Evolutionary conservation across 2,797 vertebrate species (phyloP), one percentile per base, ranked within the genome.

Genomic region (Naso thynnoides): DNA sequence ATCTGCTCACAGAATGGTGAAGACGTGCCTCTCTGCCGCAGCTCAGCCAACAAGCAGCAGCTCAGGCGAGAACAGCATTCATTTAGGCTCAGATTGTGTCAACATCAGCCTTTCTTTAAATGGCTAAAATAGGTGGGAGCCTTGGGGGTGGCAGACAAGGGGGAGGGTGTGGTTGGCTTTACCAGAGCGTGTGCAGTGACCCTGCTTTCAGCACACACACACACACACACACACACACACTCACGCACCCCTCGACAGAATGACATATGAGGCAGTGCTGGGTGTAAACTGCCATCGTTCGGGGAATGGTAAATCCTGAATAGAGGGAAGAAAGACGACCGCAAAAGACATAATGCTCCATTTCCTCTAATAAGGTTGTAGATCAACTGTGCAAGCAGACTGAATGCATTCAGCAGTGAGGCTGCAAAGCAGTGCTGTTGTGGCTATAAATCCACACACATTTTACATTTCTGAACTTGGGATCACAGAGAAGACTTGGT

Each of bases 301-400:
- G 86, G 79, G 53, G 77, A 89, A 90, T 92, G 90, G 72, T 94
- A 94, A 96, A 95, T 95, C 92, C 90, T 90, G 88, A 87, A 70
- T 49, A 64, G 73, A 78, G 73, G 82, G 90, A 93, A 92, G 94
- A 94, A 88, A 83, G 87, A 91, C 73, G 85, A 75, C 91, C 66
- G 87, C 92, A 92, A 91, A 89, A 90, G 78, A 84, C 80, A 93
- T 89, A 91, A 92, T 85, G 90, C 87, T 91, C 88, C 84, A 92
- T 90, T 91, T 84, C 84, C 83, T 85, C 81, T 84, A 94, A 95
- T 92, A 89, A 86, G 88, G 88, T 48, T 44, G 70, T 88, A 88
- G 83, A 92, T 91, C 88, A 89, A 73, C 80, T 36, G 67, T 59
- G 58, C 66, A 71, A 86, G 67, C 70, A 75, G 66, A 36, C 39